Conservation (phyloP, 2,888 invertebrate species). For the Philereme transversata region DNA sequence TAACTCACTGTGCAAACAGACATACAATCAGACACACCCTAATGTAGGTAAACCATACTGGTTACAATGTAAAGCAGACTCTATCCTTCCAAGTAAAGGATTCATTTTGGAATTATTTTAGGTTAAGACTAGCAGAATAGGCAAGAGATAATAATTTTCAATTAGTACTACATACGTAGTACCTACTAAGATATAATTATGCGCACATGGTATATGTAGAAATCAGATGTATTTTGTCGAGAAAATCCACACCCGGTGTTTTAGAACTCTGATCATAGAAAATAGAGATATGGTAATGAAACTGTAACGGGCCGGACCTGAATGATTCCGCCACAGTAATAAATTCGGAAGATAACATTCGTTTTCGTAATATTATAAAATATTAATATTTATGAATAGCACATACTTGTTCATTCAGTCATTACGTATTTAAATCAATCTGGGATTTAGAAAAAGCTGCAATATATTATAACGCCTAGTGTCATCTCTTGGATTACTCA, state of each 20-base stretch:
- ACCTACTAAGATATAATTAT: conserved; percentile 23
- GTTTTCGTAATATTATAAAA: no score
- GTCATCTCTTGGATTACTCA: no score
- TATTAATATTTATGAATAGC: no score
- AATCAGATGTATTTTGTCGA: conserved; percentile 38
- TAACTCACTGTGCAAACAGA: conserved; percentile 8
- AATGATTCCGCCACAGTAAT: no score
- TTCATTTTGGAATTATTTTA: conserved; percentile 2
- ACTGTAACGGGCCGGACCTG: no score
- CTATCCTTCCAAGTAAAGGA: not conserved
- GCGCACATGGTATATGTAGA: conserved; percentile 36
- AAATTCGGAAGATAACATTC: no score
- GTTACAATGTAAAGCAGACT: not conserved
- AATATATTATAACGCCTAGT: no score
- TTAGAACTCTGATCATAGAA: not conserved
- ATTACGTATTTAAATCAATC: no score
- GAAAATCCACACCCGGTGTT: conserved; percentile 1
- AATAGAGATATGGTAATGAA: conserved; percentile 3
- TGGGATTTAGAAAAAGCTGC: no score
- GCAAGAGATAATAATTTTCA: conserved; percentile 31
- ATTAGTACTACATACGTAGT: conserved; percentile 21
- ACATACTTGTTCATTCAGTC: no score
- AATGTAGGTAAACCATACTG: conserved; percentile 1
- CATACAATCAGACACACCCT: not conserved
- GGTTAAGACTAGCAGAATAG: not conserved